These are phyloP conservation scores for Gnatocerus cornutus DNA, from an alignment of 2,888 invertebrate species.

Conservation along the genomic window DNA sequence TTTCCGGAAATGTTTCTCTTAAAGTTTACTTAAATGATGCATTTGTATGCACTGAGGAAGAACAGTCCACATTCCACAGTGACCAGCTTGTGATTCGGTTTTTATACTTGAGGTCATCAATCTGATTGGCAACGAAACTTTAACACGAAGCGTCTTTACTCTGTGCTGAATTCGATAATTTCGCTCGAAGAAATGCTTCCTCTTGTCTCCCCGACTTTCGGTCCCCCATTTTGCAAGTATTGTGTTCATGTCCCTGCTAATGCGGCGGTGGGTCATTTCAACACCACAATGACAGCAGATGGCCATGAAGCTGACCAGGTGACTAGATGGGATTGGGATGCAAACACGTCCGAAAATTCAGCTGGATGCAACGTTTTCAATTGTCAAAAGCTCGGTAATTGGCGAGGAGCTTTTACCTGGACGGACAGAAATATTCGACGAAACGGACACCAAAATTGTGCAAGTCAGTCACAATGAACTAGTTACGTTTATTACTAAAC, in stretches of 20 bases:
- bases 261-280: constrained; percentile 65
- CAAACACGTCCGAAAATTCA: constrained; percentile 56
- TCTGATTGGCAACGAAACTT: too few relatives aligned
- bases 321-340: constrained; percentile 61
- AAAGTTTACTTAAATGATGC: constrained; percentile 25
- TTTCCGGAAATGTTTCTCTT: constrained; percentile 32
- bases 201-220: constrained; percentile 45
- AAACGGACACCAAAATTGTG: constrained; percentile 13
- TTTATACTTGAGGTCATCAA: too few relatives aligned
- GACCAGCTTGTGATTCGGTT: too few relatives aligned
- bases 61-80: background rate
- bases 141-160: too few relatives aligned
- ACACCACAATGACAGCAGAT: constrained; percentile 70
- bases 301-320: constrained; percentile 67
- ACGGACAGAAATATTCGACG: constrained; percentile 9
- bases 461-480: constrained; percentile 23
- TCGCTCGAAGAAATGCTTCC: background rate
- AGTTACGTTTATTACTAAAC: constrained; percentile 32
- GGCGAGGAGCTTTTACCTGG: constrained; percentile 27
- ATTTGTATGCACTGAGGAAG: constrained; percentile 33
- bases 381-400: constrained; percentile 23
- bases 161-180: background rate
- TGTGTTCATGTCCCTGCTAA: constrained; percentile 45
- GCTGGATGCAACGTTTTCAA: constrained; percentile 26
- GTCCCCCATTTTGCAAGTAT: constrained; percentile 58